Evolutionary conservation across 2,888 invertebrate genomes (phyloP).

Genomic region (Euspilapteryx auroguttella): DNA sequence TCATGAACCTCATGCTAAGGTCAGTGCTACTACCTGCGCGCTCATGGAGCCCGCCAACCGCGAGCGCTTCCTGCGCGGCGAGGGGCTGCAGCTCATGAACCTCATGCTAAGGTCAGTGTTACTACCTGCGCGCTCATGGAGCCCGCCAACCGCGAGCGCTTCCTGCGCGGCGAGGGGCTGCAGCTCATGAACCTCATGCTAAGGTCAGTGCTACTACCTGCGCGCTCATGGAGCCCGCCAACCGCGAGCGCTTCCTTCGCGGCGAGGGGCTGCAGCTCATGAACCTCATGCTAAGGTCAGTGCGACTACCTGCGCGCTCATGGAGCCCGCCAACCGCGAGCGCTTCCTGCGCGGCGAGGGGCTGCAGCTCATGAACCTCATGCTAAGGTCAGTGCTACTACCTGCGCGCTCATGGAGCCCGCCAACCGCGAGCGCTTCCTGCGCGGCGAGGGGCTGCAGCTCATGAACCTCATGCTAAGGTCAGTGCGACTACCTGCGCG

Average conservation of each 20-base stretch:
- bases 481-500: slow-evolving; percentile 41
- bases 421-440: slow-evolving; percentile 91
- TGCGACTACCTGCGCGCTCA: slow-evolving; percentile 62
- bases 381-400: slow-evolving; percentile 70
- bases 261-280: slow-evolving; percentile 98
- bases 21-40: slow-evolving; percentile 39
- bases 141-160: slow-evolving; percentile 85
- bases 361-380: slow-evolving; percentile 97
- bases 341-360: slow-evolving; percentile 96
- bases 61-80: slow-evolving; percentile 91
- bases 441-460: slow-evolving; percentile 94
- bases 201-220: slow-evolving; percentile 38
- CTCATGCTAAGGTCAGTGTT: slow-evolving; percentile 82
- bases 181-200: slow-evolving; percentile 99
- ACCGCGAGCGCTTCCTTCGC: slow-evolving; percentile 89
- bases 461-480: slow-evolving; percentile 98
- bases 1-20: slow-evolving; percentile 98
- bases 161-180: slow-evolving; percentile 94
- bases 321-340: slow-evolving; percentile 86
- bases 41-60: slow-evolving; percentile 87
- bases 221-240: slow-evolving; percentile 83
- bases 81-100: slow-evolving; percentile 98
- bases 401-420: slow-evolving; percentile 75
- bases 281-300: slow-evolving; percentile 93
- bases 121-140: slow-evolving; percentile 71